Conservation (phyloP, 2,113 vertebrate species). For the Hydrolagus affinis region DNA sequence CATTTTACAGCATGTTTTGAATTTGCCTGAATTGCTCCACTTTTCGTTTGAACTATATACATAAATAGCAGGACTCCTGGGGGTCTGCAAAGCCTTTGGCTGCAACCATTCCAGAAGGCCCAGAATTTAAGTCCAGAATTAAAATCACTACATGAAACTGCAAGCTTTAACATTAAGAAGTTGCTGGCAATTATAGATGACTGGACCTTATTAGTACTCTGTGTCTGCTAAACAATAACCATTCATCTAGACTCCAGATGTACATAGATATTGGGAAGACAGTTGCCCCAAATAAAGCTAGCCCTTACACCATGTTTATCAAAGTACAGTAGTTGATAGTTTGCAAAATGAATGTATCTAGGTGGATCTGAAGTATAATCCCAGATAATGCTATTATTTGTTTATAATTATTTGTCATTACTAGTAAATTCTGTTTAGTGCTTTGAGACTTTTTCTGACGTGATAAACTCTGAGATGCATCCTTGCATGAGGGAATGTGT, state of each 20-base stretch:
- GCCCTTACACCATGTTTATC: background rate
- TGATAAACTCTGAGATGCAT: too few species aligned
- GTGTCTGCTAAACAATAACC: background rate
- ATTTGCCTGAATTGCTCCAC: too few species aligned
- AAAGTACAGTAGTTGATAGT: background rate
- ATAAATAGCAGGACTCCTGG: background rate
- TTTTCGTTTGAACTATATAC: background rate
- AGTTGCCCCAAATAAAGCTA: background rate
- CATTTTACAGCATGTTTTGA: background rate
- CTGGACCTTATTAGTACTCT: background rate
- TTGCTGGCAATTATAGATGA: background rate
- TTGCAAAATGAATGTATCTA: background rate
- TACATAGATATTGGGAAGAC: background rate
- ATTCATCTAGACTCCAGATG: background rate
- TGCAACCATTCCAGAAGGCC: background rate
- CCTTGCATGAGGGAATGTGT: conserved; percentile 12
- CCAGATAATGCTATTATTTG: too few species aligned
- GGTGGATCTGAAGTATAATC: background rate
- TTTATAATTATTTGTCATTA: too few species aligned
- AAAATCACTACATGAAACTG: background rate
- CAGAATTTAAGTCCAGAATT: background rate
- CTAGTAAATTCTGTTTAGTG: too few species aligned
- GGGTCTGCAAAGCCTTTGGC: too few species aligned
- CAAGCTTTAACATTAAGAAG: background rate
- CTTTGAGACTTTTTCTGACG: too few species aligned